Evolutionary conservation across 2,797 vertebrate species (phyloP).

Genomic region (Enteromius argenteus): DNA sequence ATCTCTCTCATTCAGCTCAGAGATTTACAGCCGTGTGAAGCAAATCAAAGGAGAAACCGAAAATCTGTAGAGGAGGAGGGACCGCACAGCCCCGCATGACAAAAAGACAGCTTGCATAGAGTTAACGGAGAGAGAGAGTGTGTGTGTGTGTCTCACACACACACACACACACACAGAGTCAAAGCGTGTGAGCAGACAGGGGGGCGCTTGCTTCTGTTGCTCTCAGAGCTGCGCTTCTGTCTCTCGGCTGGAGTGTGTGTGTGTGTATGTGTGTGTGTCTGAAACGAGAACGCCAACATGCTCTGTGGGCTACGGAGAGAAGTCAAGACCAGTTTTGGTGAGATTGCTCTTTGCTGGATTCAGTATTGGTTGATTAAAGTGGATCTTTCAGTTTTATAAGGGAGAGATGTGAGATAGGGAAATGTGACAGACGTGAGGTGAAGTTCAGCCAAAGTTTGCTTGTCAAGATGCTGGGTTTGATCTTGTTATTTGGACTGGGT

Average conservation of each 20-base stretch:
- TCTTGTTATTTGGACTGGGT: not conserved
- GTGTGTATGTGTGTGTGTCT: constrained; percentile 7
- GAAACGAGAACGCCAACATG: constrained; percentile 79
- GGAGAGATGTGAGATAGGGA: not conserved
- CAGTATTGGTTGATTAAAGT: not conserved
- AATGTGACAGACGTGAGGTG: not conserved
- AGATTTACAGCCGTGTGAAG: constrained; percentile 25
- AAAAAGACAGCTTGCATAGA: constrained; percentile 47
- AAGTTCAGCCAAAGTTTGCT: constrained; percentile 6
- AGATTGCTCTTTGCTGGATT: constrained; percentile 64
- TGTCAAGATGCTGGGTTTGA: not conserved
- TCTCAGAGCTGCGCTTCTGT: constrained; percentile 24
- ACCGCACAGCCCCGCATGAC: constrained; percentile 27
- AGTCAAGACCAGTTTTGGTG: constrained; percentile 86
- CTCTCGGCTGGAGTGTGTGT: constrained; percentile 2
- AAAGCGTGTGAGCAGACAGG: constrained; percentile 40
- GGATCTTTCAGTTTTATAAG: not conserved
- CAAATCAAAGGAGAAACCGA: constrained; percentile 47
- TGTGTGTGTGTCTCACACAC: not conserved
- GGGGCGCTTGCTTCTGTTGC: constrained; percentile 35
- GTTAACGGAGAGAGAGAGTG: constrained; percentile 18
- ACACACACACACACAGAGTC: not conserved
- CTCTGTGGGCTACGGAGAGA: constrained; percentile 94
- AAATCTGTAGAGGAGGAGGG: constrained; percentile 21
- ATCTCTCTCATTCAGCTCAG: constrained; percentile 7